These are phyloP conservation scores for Hemibagrus guttatus DNA, from an alignment of 2,797 vertebrate species.

Conservation along the genomic window DNA sequence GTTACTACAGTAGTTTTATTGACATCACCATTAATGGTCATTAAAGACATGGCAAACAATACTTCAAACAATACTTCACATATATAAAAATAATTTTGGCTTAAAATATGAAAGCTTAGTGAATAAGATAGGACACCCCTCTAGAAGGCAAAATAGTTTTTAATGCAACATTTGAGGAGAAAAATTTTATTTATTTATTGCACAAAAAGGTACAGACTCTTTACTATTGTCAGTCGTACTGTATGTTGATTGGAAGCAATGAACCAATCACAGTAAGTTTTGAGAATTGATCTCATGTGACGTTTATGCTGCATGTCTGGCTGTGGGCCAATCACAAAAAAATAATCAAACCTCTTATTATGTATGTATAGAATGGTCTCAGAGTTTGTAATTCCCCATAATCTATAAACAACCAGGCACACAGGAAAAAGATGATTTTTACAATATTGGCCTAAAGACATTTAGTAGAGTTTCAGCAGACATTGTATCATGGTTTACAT, in stretches of 20 bases:
- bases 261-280: neutral
- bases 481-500: neutral
- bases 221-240: neutral
- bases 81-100: no score
- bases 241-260: neutral
- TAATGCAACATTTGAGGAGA: neutral
- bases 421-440: neutral
- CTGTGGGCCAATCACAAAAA: neutral
- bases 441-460: conserved; percentile 12
- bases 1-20: no score
- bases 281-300: neutral
- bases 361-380: neutral
- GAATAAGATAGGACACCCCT: no score
- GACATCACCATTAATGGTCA: no score
- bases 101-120: no score
- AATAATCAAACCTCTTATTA: neutral
- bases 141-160: neutral
- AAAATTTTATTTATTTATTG: neutral
- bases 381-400: neutral
- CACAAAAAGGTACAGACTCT: neutral
- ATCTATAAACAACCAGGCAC: neutral
- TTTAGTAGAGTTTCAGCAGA: neutral
- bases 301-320: neutral
- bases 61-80: no score
- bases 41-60: no score